These are phyloP conservation scores for Zaprionus obscuricornis DNA, from an alignment of 2,888 invertebrate genomes.

Conservation along the genomic window DNA sequence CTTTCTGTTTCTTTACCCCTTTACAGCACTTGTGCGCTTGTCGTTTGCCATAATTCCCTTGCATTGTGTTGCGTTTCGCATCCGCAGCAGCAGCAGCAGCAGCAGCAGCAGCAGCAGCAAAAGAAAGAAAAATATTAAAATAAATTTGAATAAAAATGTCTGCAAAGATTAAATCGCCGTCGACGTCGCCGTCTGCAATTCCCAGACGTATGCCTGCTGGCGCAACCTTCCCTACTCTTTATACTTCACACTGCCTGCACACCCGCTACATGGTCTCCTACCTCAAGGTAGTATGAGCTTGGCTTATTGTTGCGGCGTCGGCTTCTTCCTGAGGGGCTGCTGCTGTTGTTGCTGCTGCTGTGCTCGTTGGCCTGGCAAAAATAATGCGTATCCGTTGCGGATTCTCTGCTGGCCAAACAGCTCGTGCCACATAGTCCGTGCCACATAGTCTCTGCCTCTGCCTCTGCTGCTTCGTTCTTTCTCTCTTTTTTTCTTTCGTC, in stretches of 20 bases:
- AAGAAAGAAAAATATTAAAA: constrained; percentile 65
- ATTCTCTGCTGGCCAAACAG: constrained; percentile 41
- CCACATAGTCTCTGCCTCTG: not conserved
- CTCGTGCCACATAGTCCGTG: no score
- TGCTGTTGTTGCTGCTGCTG: constrained; percentile 4
- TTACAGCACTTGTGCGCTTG: not conserved
- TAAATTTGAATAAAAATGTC: constrained; percentile 78
- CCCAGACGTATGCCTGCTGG: constrained; percentile 60
- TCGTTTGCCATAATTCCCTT: constrained; percentile 46
- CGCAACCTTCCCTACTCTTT: not conserved
- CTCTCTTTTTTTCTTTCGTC: not conserved
- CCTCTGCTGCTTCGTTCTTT: not conserved
- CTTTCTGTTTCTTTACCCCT: not conserved
- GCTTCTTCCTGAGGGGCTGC: constrained; percentile 26
- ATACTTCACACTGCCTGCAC: not conserved
- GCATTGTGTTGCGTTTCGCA: constrained; percentile 65
- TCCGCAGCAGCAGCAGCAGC: constrained; percentile 47
- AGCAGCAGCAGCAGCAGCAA: not conserved
- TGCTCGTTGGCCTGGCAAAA: constrained; percentile 63
- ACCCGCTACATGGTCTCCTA: not conserved
- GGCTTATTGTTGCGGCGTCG: constrained; percentile 64
- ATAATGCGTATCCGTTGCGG: constrained; percentile 78
- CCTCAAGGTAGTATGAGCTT: constrained; percentile 13
- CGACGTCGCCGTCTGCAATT: constrained; percentile 65
- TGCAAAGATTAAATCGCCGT: constrained; percentile 77